Conservation (phyloP, 2,113 vertebrate genomes). For the Nannobrachium achirus region DNA sequence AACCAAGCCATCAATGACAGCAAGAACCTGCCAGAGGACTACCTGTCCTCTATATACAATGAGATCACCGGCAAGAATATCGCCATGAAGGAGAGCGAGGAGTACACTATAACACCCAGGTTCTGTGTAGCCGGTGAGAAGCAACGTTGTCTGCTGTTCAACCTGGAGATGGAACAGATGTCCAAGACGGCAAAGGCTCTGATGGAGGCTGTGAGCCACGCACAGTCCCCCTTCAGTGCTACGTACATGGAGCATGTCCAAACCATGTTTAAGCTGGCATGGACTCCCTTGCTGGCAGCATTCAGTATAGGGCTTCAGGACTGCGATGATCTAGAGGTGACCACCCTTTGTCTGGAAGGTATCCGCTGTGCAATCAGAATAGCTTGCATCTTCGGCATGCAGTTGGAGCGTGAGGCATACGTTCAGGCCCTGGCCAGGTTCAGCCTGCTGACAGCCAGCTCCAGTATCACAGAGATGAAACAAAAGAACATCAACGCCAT, state of each 20-base stretch:
- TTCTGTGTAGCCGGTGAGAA: conserved; percentile 91
- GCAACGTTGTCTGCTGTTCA: conserved; percentile 92
- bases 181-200: conserved; percentile 97
- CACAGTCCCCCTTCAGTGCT: conserved; percentile 93
- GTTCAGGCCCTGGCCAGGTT: conserved; percentile 96
- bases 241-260: conserved; percentile 96
- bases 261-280: conserved; percentile 98
- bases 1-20: conserved; percentile 97
- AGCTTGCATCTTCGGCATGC: conserved; percentile 96
- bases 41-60: conserved; percentile 94
- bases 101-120: conserved; percentile 90
- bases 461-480: conserved; percentile 99
- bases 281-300: conserved; percentile 93
- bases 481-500: conserved; percentile 99
- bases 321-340: conserved; percentile 95
- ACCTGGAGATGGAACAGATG: conserved; percentile 99
- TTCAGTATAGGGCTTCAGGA: conserved; percentile 97
- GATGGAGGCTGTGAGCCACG: conserved; percentile 98
- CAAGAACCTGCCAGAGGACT: conserved; percentile 95
- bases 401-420: conserved; percentile 96
- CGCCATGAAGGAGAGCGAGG: conserved; percentile 96
- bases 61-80: conserved; percentile 98
- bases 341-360: conserved; percentile 93
- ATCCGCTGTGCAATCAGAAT: conserved; percentile 96
- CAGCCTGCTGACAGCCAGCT: conserved; percentile 94